Evolutionary conservation across 2,888 invertebrate species (phyloP).

Genomic region (Athalia circularis): DNA sequence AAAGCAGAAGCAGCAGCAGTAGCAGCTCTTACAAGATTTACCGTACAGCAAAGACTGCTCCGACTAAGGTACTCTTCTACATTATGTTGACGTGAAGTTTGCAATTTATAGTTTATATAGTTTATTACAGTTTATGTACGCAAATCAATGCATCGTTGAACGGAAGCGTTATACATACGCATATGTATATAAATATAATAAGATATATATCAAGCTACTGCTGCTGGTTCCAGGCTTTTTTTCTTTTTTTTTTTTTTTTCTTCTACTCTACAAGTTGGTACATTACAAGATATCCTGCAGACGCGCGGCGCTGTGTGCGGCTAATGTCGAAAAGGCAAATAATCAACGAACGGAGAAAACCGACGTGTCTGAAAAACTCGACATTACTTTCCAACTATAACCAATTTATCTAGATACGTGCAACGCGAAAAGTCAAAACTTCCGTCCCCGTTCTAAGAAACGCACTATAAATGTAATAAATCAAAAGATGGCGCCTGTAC

Average conservation of each 20-base stretch:
- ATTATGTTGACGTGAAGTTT: slow-evolving; percentile 14
- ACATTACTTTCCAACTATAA: background rate
- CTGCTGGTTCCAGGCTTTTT: too few species aligned
- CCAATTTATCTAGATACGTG: background rate
- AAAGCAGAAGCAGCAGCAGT: background rate
- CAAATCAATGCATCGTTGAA: too few species aligned
- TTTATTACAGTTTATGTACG: too few species aligned
- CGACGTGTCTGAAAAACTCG: background rate
- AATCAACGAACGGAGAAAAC: background rate
- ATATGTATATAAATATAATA: background rate
- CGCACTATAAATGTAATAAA: slow-evolving; percentile 6
- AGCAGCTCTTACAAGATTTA: slow-evolving; percentile 12
- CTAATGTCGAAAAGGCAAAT: slow-evolving; percentile 15
- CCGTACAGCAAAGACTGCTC: slow-evolving; percentile 2
- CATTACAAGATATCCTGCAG: too few species aligned
- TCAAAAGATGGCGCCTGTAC: slow-evolving; percentile 38
- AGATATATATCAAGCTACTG: background rate
- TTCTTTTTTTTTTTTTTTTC: too few species aligned
- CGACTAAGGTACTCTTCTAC: slow-evolving; percentile 11
- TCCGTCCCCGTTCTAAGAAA: slow-evolving; percentile 31
- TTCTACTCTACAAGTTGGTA: too few species aligned
- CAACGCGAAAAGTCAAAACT: slow-evolving; percentile 27
- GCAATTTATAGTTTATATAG: background rate
- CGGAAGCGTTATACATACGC: background rate
- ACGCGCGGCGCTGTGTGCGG: background rate